Evolutionary conservation across 2,888 invertebrate species (phyloP).

Genomic region (Troglohyphantes excavatus): DNA sequence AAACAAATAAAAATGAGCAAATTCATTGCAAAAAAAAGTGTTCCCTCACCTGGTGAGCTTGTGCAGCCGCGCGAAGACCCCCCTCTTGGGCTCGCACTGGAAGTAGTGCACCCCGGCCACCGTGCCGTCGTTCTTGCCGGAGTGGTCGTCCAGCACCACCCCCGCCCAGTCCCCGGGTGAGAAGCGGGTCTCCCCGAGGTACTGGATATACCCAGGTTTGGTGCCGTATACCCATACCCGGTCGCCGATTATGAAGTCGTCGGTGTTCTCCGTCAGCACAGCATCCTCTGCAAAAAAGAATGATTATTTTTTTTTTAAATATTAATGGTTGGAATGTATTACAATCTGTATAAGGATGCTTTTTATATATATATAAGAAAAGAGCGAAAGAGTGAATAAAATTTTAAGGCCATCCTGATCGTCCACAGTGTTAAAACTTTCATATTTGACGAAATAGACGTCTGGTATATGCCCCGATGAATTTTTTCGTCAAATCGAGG

Average conservation of each 20-base stretch:
- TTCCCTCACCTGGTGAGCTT: constrained; percentile 85
- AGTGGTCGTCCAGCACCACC: constrained; percentile 95
- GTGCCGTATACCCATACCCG: constrained; percentile 96
- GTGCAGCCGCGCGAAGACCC: constrained; percentile 94
- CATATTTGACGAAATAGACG: too few relatives aligned
- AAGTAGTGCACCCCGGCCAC: constrained; percentile 96
- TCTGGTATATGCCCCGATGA: too few relatives aligned
- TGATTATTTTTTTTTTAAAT: too few relatives aligned
- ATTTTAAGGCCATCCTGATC: too few relatives aligned
- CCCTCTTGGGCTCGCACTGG: constrained; percentile 94
- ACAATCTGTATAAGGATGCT: too few relatives aligned
- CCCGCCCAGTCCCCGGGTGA: constrained; percentile 99
- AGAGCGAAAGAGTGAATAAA: too few relatives aligned
- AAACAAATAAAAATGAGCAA: too few relatives aligned
- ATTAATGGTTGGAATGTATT: too few relatives aligned
- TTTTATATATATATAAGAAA: too few relatives aligned
- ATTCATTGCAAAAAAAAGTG: too few relatives aligned
- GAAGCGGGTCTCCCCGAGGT: constrained; percentile 97
- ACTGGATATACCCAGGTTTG: constrained; percentile 95
- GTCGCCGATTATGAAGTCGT: constrained; percentile 97
- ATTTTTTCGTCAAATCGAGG: too few relatives aligned
- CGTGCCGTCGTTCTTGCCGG: constrained; percentile 98
- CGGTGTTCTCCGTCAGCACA: constrained; percentile 92
- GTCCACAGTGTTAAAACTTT: too few relatives aligned
- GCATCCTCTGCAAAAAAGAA: constrained; percentile 67